Percentiles rank a stretch among this genome's conserved stretches.
phyloP scores from a whole-genome alignment of 2,888 invertebrate genomes.

The Apodemia duryi region DNA sequence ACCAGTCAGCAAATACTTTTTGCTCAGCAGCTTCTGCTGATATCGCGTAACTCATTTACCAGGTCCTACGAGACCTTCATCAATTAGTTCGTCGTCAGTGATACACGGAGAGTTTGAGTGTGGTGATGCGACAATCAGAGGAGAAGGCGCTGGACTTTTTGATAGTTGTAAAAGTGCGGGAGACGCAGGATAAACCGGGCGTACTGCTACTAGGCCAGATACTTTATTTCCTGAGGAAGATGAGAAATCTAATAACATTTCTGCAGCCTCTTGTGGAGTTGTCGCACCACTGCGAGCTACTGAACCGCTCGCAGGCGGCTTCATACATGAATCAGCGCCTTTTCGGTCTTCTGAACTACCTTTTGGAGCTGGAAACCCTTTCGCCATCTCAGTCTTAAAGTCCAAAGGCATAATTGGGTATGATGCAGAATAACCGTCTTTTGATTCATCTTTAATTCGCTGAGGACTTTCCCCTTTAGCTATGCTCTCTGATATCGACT shows the following conservation, averaged over 20 bases:
- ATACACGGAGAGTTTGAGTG: constrained; percentile 87
- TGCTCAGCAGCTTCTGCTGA: constrained; percentile 3
- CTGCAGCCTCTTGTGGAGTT: constrained; percentile 80
- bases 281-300: constrained; percentile 67
- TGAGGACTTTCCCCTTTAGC: constrained; percentile 58
- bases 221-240: constrained; percentile 78
- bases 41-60: constrained; percentile 79
- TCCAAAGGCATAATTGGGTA: constrained; percentile 66
- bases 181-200: constrained; percentile 80
- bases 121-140: constrained; percentile 83
- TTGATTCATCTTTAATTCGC: constrained; percentile 61
- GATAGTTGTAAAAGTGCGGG: constrained; percentile 87
- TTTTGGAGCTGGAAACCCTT: constrained; percentile 69
- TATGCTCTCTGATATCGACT: constrained; percentile 60
- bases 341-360: constrained; percentile 66
- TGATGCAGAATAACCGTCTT: constrained; percentile 51
- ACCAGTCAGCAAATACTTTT: constrained; percentile 5
- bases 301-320: constrained; percentile 64
- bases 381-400: constrained; percentile 69
- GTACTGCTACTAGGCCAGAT: constrained; percentile 74
- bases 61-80: constrained; percentile 89
- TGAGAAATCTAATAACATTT: constrained; percentile 83
- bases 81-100: constrained; percentile 94
- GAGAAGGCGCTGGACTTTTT: constrained; percentile 87
- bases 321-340: constrained; percentile 70